phyloP scores from a whole-genome alignment of 2,113 vertebrate species.

The Rhinoptilus africanus region DNA sequence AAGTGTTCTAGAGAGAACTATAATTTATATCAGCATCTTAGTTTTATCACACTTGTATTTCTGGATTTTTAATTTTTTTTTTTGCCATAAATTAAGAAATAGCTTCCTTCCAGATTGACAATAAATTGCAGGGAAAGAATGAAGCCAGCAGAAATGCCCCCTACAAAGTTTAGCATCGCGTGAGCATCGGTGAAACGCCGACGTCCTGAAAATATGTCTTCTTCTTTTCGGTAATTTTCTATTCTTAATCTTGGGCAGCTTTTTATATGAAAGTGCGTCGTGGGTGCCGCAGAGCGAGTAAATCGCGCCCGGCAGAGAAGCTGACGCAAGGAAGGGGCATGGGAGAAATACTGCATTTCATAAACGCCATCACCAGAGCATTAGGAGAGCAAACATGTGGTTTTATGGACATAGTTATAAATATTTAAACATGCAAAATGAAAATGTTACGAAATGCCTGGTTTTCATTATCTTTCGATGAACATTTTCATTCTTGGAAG shows the following conservation, averaged over 20 bases:
- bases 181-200: not conserved
- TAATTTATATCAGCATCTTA: not conserved
- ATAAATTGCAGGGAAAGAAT: not conserved
- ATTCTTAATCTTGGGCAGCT: not conserved
- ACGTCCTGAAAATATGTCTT: not conserved
- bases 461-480: slow-evolving; percentile 72
- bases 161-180: not conserved
- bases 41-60: not conserved
- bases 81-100: not conserved
- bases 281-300: not conserved
- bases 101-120: not conserved
- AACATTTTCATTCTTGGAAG: slow-evolving; percentile 68
- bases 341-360: slow-evolving; percentile 75
- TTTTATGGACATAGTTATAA: slow-evolving; percentile 75
- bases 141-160: not conserved
- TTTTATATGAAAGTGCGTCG: not conserved
- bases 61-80: not conserved
- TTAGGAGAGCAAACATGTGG: slow-evolving; percentile 71
- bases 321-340: slow-evolving; percentile 35
- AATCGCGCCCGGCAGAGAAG: slow-evolving; percentile 20
- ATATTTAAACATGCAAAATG: slow-evolving; percentile 79
- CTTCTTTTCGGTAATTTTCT: slow-evolving; percentile 21
- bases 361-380: slow-evolving; percentile 68
- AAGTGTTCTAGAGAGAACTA: not conserved
- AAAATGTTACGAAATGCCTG: slow-evolving; percentile 78